Base-by-base conservation (phyloP, 1,140 invertebrate genomes). In the Lucilia sericata region DNA sequence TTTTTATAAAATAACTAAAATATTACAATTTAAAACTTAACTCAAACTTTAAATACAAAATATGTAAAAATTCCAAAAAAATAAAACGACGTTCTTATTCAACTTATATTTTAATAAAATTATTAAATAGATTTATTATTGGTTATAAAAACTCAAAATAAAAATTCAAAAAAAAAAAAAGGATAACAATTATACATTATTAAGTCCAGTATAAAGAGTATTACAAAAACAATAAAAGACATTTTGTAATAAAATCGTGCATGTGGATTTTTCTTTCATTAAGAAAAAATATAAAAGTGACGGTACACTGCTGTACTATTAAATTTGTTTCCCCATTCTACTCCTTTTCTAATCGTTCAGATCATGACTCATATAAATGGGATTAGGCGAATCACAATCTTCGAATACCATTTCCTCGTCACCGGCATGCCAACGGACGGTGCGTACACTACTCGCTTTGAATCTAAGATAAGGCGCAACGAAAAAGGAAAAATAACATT, bases 371-470 rank as follows among this genome's bases (percentile, higher is more conserved):
- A 86, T 84, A 76, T 88, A 86, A 51, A 86, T 85, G 86, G 87
- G 88, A 83, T 84, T 88, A n/a, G 30, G 2, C 19, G 76, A 80
- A 21, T 80, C 76, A 80, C 76, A 80, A 85, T 91, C 89, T 85
- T 90, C 88, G 84, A 91, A 90, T 17, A 86, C 88, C 82, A 91
- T 85, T 13, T 91, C 88, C 81, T 87, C 88, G 10, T 88, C 87
- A 19, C 47, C 47, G 19, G 83, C 84, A 60, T 70, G 55, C 89
- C 89, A 91, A 60, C 89, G 88, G 42, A 91, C 89, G 75, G 85
- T 87, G 60, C 89, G 88, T 74, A 86, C 87, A 83, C 86, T 86
- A 74, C 84, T 82, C n/a, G 65, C 19, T 70, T 70, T 17, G 75
- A 84, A 81, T 85, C 86, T 87, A 83, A 74, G 55, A 82, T 76